Conservation (phyloP, 2,113 vertebrate genomes). For the Myxocyprinus asiaticus region DNA sequence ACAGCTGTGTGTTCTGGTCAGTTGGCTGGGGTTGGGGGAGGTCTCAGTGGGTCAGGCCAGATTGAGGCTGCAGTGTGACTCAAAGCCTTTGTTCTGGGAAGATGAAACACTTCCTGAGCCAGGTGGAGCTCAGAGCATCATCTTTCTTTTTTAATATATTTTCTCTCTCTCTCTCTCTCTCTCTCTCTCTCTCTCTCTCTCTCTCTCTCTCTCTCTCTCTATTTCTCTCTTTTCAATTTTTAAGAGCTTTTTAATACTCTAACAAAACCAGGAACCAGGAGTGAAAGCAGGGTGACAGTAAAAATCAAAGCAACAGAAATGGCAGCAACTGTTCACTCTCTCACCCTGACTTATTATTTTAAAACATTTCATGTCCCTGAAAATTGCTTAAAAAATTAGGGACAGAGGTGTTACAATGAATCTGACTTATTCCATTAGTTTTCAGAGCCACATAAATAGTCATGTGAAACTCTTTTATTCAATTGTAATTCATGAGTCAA, state of each 20-base stretch:
- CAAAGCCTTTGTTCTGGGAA: conserved; percentile 41
- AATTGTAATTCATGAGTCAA: neutral
- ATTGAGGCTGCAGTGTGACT: conserved; percentile 13
- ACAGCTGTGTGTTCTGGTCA: conserved; percentile 32
- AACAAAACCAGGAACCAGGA: neutral
- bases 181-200: neutral
- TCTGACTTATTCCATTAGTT: neutral
- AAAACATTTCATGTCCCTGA: too few relatives aligned
- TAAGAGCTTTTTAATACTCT: conserved; percentile 24
- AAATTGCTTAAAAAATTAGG: neutral
- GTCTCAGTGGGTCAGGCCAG: neutral
- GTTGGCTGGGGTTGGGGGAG: neutral
- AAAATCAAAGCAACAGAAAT: neutral
- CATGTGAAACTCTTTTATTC: neutral
- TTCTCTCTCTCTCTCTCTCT: neutral
- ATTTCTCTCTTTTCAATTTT: neutral
- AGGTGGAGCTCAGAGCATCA: conserved; percentile 24
- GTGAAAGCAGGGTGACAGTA: neutral
- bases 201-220: neutral
- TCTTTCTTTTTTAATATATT: conserved; percentile 17
- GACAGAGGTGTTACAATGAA: neutral
- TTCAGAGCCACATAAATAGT: neutral
- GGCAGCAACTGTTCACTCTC: neutral
- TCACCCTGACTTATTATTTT: neutral
- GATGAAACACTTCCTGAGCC: conserved; percentile 46